A percentile compares a stretch with the other conserved stretches of the same genome.
Evolutionary conservation across 2,888 invertebrate species (phyloP).

Genomic region (Xylota sylvarum): DNA sequence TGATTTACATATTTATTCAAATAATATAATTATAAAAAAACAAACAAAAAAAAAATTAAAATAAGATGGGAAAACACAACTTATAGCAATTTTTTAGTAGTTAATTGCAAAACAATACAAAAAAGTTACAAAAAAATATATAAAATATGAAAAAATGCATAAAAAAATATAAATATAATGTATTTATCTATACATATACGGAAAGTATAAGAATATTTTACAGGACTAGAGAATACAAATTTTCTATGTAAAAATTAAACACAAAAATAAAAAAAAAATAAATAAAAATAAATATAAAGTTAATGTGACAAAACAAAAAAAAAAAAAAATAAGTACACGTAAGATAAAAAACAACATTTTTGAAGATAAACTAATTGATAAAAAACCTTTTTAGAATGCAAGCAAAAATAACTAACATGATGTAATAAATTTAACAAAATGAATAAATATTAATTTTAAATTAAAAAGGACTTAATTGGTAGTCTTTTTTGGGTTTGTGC

Average conservation of each 20-base stretch:
- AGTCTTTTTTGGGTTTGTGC: no score
- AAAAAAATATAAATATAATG: slow-evolving; percentile 18
- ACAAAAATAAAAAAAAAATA: slow-evolving; percentile 32
- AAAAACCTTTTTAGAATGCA: slow-evolving; percentile 51
- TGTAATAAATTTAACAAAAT: slow-evolving; percentile 62
- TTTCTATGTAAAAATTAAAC: slow-evolving; percentile 69
- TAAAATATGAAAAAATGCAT: slow-evolving; percentile 1
- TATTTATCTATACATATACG: slow-evolving; percentile 49
- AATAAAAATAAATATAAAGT: slow-evolving; percentile 12
- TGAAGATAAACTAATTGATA: slow-evolving; percentile 38
- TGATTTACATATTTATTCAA: slow-evolving; percentile 11
- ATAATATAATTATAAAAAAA: slow-evolving; percentile 7
- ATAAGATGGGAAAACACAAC: slow-evolving; percentile 19
- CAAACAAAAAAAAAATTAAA: not conserved
- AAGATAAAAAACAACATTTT: slow-evolving; percentile 40
- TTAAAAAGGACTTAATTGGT: slow-evolving; percentile 7
- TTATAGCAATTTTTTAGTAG: slow-evolving; percentile 51
- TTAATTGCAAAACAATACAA: slow-evolving; percentile 47
- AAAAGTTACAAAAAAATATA: slow-evolving; percentile 9
- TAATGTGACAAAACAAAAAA: slow-evolving; percentile 27
- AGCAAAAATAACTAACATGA: slow-evolving; percentile 50
- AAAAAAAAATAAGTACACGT: slow-evolving; percentile 33
- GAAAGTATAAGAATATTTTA: slow-evolving; percentile 52
- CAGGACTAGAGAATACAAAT: slow-evolving; percentile 53
- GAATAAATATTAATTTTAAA: slow-evolving; percentile 67